Evolutionary conservation across 2,797 vertebrate species (phyloP).

Genomic region (Chaenodraco wilsoni): DNA sequence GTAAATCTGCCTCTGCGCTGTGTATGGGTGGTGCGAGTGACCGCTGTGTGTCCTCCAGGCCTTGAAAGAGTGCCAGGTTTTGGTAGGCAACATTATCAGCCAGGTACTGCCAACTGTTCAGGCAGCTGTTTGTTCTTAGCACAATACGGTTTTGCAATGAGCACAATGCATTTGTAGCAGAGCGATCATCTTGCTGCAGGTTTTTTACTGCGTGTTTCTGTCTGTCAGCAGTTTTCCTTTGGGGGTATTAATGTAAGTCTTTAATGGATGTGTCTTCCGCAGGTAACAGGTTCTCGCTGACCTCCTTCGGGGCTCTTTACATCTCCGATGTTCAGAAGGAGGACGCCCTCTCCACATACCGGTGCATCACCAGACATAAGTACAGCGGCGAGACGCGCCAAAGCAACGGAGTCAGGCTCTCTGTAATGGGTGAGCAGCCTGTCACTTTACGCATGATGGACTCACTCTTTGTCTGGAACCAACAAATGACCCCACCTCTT

Average conservation of each 20-base stretch:
- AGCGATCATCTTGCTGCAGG: slow-evolving; percentile 31
- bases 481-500: slow-evolving; percentile 6
- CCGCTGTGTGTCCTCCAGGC: slow-evolving; percentile 73
- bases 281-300: slow-evolving; percentile 98
- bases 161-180: slow-evolving; percentile 50
- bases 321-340: slow-evolving; percentile 99
- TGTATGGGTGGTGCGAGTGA: slow-evolving; percentile 54
- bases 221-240: slow-evolving; percentile 23
- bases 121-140: slow-evolving; percentile 67
- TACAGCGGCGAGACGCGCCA: slow-evolving; percentile 98
- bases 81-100: slow-evolving; percentile 61
- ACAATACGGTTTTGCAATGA: slow-evolving; percentile 62
- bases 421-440: slow-evolving; percentile 88
- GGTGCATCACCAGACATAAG: slow-evolving; percentile 98
- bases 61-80: slow-evolving; percentile 69
- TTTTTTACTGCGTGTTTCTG: slow-evolving; percentile 14
- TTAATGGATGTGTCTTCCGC: slow-evolving; percentile 48
- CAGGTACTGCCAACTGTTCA: slow-evolving; percentile 74
- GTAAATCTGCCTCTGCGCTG: slow-evolving; percentile 44
- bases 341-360: slow-evolving; percentile 97
- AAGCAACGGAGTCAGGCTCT: slow-evolving; percentile 97
- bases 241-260: slow-evolving; percentile 21
- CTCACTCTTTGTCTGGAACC: slow-evolving; percentile 7
- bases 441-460: not conserved
- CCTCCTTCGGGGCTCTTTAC: slow-evolving; percentile 95